Conservation (phyloP, 2,888 invertebrate species). For the Entomobrya multifasciata region DNA sequence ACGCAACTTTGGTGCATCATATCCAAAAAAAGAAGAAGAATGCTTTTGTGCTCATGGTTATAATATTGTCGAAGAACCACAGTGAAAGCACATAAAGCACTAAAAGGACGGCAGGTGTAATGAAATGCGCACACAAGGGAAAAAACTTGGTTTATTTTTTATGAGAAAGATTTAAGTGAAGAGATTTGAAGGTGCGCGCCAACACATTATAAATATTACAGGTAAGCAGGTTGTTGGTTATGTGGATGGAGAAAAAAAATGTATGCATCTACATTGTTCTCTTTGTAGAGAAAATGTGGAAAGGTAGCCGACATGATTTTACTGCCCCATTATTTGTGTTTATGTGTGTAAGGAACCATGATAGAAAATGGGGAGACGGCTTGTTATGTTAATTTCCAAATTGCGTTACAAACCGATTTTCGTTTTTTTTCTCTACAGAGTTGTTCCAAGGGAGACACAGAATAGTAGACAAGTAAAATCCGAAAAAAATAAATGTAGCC, state of each 20-base stretch:
- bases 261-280: neutral
- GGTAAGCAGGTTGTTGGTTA: neutral
- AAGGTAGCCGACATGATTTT: slow-evolving; percentile 32
- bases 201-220: slow-evolving; percentile 32
- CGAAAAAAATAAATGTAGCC: neutral
- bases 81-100: neutral
- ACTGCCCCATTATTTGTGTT: slow-evolving; percentile 38
- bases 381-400: slow-evolving; percentile 58
- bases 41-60: neutral
- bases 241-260: neutral
- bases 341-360: slow-evolving; percentile 10
- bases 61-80: neutral
- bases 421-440: neutral
- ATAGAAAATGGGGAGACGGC: slow-evolving; percentile 5
- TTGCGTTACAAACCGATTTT: slow-evolving; percentile 51
- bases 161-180: slow-evolving; percentile 47
- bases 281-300: neutral
- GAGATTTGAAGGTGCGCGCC: slow-evolving; percentile 24
- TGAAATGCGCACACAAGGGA: slow-evolving; percentile 12
- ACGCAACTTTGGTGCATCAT: too few relatives aligned
- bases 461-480: neutral
- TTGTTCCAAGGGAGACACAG: neutral
- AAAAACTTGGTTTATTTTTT: slow-evolving; percentile 30
- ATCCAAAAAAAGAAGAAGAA: too few relatives aligned
- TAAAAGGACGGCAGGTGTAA: neutral